Evolutionary conservation across 2,797 vertebrate species (phyloP), one percentile per base, ranked within the genome.

Genomic region (Ctenochaetus hawaiiensis): DNA sequence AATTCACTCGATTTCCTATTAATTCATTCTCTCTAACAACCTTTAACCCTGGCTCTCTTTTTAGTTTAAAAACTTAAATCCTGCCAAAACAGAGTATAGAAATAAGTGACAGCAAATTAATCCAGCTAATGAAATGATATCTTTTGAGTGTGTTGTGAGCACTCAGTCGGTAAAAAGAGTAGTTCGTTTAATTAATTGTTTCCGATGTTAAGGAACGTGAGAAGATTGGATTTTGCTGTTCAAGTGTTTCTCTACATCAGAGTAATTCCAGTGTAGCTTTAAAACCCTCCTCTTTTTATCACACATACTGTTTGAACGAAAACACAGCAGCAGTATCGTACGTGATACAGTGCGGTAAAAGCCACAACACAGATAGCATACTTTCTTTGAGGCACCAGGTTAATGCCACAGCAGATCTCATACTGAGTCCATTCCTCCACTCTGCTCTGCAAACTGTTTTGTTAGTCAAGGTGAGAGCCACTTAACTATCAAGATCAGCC

Each of bases 1-100:
- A 7, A 63, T 70, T 81, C 39, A 44, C 39, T 54, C 52, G 17
- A 34, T 72, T 76, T 76, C 41, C 34, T 37, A 45, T 63, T 63
- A 8, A 49, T 62, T 57, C 14, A 14, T 9, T 66, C 18, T 26
- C 44, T 61, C 39, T 23, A 9, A 10, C 17, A 12, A 49, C 53
- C 52, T 44, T 67, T 47, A 49, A 51, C n/a, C 3, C 2, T 8
- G 44, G n/a, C 1, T 58, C 45, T 51, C 12, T 20, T 57, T 71
- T 30, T 0, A 20, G 8, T 58, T 57, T n/a, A 48, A 22, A 39
- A 20, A 61, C 18, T 2, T 17, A 3, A 30, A 52, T 23, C 20
- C 18, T 49, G 34, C 16, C 23, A 22, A 20, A 39, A 39, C 5
- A 43, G 26, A 34, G 12, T 51, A 49, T 16, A 43, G 47, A 65